phyloP scores from a whole-genome alignment of 2,797 vertebrate species.

The Molossus molossus region DNA sequence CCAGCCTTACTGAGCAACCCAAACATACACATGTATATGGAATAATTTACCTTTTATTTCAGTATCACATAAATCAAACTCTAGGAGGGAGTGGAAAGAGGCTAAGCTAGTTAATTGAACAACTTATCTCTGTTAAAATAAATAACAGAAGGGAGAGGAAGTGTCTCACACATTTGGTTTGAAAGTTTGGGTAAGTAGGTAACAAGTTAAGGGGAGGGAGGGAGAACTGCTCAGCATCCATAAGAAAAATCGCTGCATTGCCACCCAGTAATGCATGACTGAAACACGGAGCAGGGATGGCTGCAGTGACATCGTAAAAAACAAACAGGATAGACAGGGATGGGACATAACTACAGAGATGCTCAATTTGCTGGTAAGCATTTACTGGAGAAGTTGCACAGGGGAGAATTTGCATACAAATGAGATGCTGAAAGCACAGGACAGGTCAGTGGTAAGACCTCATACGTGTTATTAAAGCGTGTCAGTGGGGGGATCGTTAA shows the following conservation, averaged over 20 bases:
- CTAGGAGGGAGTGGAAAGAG: neutral
- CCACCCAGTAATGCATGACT: constrained; percentile 77
- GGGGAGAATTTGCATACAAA: constrained; percentile 91
- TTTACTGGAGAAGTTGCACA: constrained; percentile 88
- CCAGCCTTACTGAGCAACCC: constrained; percentile 59
- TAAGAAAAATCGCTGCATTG: constrained; percentile 80
- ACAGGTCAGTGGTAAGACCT: constrained; percentile 88
- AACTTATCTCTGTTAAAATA: constrained; percentile 18
- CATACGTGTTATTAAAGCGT: constrained; percentile 87
- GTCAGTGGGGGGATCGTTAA: constrained; percentile 84
- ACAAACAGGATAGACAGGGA: constrained; percentile 86
- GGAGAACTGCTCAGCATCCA: constrained; percentile 59
- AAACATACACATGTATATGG: neutral
- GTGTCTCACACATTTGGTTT: constrained; percentile 66
- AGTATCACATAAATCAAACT: constrained; percentile 43
- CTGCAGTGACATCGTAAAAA: constrained; percentile 84
- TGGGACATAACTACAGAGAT: constrained; percentile 86
- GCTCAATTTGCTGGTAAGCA: constrained; percentile 84
- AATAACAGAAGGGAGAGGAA: constrained; percentile 36
- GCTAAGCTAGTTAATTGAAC: neutral
- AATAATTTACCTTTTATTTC: constrained; percentile 69
- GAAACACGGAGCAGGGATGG: constrained; percentile 77
- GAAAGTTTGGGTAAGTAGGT: constrained; percentile 21
- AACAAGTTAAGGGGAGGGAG: constrained; percentile 28
- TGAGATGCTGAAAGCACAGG: constrained; percentile 88